Percentiles rank a stretch among this genome's conserved stretches.
These are phyloP conservation scores for Acomys russatus DNA, from an alignment of 2,797 vertebrate species.

Conservation along the genomic window DNA sequence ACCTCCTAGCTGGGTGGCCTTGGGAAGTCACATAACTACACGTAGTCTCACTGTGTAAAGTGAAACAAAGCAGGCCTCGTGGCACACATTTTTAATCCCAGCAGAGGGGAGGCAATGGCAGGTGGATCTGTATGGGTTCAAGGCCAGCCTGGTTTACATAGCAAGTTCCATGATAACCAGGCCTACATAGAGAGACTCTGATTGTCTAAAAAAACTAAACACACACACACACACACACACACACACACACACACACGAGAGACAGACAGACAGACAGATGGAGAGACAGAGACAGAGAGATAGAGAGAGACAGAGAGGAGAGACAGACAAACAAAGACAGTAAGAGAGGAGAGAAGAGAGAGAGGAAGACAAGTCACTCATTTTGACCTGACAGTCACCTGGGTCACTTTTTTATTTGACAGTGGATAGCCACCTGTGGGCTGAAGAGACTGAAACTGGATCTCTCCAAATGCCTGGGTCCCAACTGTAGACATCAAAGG, in stretches of 20 bases:
- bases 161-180: not conserved
- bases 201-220: not conserved
- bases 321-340: not conserved
- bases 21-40: not conserved
- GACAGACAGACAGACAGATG: too few species aligned
- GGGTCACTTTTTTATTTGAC: conserved; percentile 62
- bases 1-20: not conserved
- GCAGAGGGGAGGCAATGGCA: not conserved
- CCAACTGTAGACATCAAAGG: conserved; percentile 88
- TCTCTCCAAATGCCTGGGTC: conserved; percentile 88
- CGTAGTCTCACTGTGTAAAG: conserved; percentile 17
- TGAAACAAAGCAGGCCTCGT: not conserved
- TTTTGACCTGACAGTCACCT: not conserved
- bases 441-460: conserved; percentile 91
- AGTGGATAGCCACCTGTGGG: conserved; percentile 92
- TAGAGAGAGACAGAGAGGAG: not conserved
- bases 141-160: not conserved
- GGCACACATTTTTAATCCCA: not conserved
- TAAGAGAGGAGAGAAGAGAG: not conserved
- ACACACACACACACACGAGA: too few species aligned
- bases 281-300: too few species aligned
- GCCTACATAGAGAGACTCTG: not conserved
- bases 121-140: not conserved
- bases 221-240: not conserved
- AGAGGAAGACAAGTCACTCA: not conserved